Evolutionary conservation across 2,113 vertebrate genomes (phyloP), one percentile per base, ranked within the genome.

Genomic region (Sander lucioperca): DNA sequence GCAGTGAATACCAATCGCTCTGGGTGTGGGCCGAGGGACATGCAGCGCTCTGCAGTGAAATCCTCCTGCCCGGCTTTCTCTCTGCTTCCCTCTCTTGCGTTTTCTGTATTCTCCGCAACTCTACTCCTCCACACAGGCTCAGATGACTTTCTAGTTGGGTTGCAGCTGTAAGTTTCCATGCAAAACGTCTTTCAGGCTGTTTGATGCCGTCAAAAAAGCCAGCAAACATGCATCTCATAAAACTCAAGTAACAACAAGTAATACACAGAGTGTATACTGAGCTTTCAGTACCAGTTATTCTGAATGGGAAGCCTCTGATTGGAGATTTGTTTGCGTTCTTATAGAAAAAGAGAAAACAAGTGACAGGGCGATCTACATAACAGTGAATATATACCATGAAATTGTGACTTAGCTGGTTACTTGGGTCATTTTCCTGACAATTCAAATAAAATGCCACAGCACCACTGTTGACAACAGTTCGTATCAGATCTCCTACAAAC

Each of bases 1-100:
- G 39, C 69, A 18, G 63, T 88, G 89, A 92, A 92, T 88, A 91
- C 80, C 83, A 89, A 92, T 88, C 11, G 54, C 57, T 63, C 45
- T 56, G 59, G 59, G 79, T 83, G 74, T 71, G 69, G 74, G 70
- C 45, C 74, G 25, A 64, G 74, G 82, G 83, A 78, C 81, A 15
- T 0, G 51, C 73, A 53, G 68, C 30, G 54, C 72, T 88, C 77
- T 85, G 85, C 86, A 83, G 73, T 76, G 43, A 63, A 82, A 53
- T 71, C 78, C 79, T 61, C 57, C 19, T 0, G 3, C 72, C 72
- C 21, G 36, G 11, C 84, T 83, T 27, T 54, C 56, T 74, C 48
- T 53, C 33, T 48, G 2, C 45, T 39, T 65, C 33, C n/a, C 30
- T 76, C 65, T 58, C 70, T 43, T 61, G 25, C 16, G 16, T 18